A percentile compares a stretch with the other conserved stretches of the same genome.
These are phyloP conservation scores for Octopus sinensis DNA, from an alignment of 1,140 invertebrate genomes.

Conservation along the genomic window DNA sequence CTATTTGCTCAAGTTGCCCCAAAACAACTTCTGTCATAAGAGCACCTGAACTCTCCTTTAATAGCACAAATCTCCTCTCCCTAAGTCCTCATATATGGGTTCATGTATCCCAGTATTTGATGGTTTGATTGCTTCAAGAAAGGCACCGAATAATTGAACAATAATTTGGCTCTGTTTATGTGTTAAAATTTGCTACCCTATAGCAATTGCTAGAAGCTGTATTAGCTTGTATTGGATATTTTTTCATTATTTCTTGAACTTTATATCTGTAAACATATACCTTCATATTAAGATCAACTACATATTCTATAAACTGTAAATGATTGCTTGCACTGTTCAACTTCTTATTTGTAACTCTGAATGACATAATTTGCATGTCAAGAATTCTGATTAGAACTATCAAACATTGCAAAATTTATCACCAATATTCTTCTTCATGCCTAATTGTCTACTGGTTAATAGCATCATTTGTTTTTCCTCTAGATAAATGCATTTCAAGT, in stretches of 20 bases:
- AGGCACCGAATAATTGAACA: neutral
- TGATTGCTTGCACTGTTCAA: neutral
- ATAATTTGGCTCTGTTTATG: neutral
- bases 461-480: neutral
- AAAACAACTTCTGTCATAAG: neutral
- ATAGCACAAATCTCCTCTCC: neutral
- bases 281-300: neutral
- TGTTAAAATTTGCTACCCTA: slow-evolving; percentile 8
- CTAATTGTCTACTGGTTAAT: neutral
- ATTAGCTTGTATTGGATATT: neutral
- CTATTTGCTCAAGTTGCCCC: neutral
- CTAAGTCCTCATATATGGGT: neutral
- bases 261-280: neutral
- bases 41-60: neutral
- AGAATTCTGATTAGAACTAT: neutral
- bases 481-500: neutral
- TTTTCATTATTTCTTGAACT: neutral
- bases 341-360: neutral
- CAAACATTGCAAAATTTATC: neutral
- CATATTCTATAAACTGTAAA: slow-evolving; percentile 3
- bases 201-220: neutral
- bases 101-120: neutral
- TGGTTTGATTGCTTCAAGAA: neutral
- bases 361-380: neutral
- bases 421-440: slow-evolving; percentile 2